Percentiles rank a stretch among this genome's conserved stretches.
Evolutionary conservation across 2,113 vertebrate species (phyloP).

Genomic region (Acinonyx jubatus): DNA sequence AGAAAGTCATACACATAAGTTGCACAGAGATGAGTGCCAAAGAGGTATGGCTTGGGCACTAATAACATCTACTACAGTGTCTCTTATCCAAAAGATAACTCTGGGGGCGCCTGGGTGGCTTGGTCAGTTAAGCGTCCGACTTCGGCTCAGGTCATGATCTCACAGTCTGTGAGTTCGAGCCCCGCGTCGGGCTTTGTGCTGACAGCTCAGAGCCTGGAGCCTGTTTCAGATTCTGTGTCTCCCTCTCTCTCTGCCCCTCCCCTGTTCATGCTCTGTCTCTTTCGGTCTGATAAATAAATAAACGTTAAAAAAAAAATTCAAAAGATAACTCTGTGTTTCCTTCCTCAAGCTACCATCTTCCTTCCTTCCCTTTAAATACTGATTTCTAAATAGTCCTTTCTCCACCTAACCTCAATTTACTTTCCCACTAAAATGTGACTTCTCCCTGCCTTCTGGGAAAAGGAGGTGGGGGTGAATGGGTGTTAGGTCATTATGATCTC

Average conservation of each 20-base stretch:
- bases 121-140: too few species aligned
- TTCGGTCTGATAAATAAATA: too few species aligned
- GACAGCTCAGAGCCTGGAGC: too few species aligned
- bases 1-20: neutral
- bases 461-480: neutral
- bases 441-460: constrained; percentile 13
- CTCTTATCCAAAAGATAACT: neutral
- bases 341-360: neutral
- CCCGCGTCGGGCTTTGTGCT: too few species aligned
- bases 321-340: neutral
- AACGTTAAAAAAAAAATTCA: too few species aligned
- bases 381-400: neutral
- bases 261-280: too few species aligned
- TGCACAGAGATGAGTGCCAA: neutral
- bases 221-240: too few species aligned
- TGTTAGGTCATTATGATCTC: constrained; percentile 15
- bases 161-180: too few species aligned
- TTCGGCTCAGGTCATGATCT: too few species aligned
- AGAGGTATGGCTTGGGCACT: neutral
- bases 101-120: neutral
- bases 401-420: neutral
- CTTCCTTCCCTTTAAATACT: neutral
- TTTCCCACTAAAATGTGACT: neutral
- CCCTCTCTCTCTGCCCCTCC: too few species aligned
- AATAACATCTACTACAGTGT: neutral